Evolutionary conservation across 2,113 vertebrate species (phyloP).

Genomic region (Notothenia rossii): DNA sequence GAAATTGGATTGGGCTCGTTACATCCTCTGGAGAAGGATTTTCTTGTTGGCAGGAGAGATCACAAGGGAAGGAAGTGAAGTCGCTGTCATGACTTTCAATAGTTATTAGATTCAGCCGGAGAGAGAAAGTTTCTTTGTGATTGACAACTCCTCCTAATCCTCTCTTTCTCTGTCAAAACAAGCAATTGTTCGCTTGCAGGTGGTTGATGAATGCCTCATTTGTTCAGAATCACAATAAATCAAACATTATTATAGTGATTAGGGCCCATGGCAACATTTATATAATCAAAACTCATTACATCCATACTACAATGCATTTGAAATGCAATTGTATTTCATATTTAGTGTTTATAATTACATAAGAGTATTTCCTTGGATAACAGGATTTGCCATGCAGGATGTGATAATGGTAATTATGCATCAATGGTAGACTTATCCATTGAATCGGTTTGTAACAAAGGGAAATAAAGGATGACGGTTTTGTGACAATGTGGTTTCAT

Average conservation of each 20-base stretch:
- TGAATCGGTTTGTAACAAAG: background rate
- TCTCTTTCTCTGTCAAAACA: slow-evolving; percentile 48
- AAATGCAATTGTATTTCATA: slow-evolving; percentile 7
- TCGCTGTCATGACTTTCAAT: slow-evolving; percentile 1
- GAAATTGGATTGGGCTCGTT: slow-evolving; percentile 14
- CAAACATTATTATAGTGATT: slow-evolving; percentile 47
- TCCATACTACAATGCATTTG: slow-evolving; percentile 7
- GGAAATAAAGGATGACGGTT: background rate
- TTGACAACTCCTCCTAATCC: slow-evolving; percentile 41
- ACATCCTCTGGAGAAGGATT: slow-evolving; percentile 30
- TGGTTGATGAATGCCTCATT: slow-evolving; percentile 68
- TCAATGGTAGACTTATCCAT: slow-evolving; percentile 4
- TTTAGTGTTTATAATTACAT: slow-evolving; percentile 27
- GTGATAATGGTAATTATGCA: slow-evolving; percentile 1
- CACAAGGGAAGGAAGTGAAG: slow-evolving; percentile 1
- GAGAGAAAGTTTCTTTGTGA: slow-evolving; percentile 30
- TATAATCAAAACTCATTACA: slow-evolving; percentile 47
- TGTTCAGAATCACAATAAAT: slow-evolving; percentile 49
- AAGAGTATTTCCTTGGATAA: background rate
- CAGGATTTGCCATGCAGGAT: background rate
- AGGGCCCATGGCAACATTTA: slow-evolving; percentile 31
- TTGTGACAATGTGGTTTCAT: background rate
- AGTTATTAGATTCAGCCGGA: slow-evolving; percentile 7
- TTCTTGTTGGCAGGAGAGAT: slow-evolving; percentile 23
- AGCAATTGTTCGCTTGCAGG: slow-evolving; percentile 56